Evolutionary conservation across 2,113 vertebrate species (phyloP).

Genomic region (Xenopus tropicalis): UCB_Xtro_10.0 CM004444.2:128118501-128119000

Average conservation of each 20-base stretch:
- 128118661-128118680: conserved; percentile 22
- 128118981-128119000: conserved; percentile 18
- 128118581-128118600: conserved; percentile 37
- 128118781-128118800: conserved; percentile 31
- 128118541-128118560: conserved; percentile 51
- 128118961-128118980: conserved; percentile 22
- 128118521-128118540: conserved; percentile 46
- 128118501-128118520: conserved; percentile 48
- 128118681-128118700: conserved; percentile 16
- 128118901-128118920: conserved; percentile 25
- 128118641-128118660: conserved; percentile 23
- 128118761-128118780: conserved; percentile 31
- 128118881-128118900: conserved; percentile 30
- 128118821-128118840: conserved; percentile 37
- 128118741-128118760: conserved; percentile 20
- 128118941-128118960: conserved; percentile 30
- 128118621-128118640: conserved; percentile 37
- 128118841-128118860: conserved; percentile 25
- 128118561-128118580: conserved; percentile 45
- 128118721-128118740: conserved; percentile 3
- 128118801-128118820: conserved; percentile 22
- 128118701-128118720: conserved; percentile 18
- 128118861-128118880: conserved; percentile 3
- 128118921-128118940: conserved; percentile 20
- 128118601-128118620: conserved; percentile 26